Conservation (phyloP, 2,113 vertebrate genomes). For the Serinus canaria region DNA sequence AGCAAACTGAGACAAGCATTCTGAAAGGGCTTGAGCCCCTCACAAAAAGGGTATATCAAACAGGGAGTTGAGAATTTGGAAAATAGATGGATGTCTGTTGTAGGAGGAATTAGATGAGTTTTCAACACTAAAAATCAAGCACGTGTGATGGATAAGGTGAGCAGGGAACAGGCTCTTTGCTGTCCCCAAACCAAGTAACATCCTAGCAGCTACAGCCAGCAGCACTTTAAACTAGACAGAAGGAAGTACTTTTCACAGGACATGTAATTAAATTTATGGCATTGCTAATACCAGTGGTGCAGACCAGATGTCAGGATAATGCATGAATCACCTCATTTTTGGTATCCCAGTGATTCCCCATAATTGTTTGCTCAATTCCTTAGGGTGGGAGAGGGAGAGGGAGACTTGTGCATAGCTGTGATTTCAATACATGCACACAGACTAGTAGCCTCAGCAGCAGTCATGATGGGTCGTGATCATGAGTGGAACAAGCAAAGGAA, state of each 20-base stretch:
- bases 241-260: not conserved
- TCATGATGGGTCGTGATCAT: accelerated
- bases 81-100: not conserved
- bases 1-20: not conserved
- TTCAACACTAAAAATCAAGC: not conserved
- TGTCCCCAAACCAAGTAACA: not conserved
- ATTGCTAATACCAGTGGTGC: not conserved
- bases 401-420: not conserved
- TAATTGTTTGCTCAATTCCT: not conserved
- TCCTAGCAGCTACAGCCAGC: not conserved
- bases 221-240: not conserved
- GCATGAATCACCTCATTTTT: not conserved
- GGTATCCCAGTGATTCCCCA: not conserved
- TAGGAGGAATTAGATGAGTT: not conserved
- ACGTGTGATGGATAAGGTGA: not conserved
- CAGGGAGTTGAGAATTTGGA: not conserved
- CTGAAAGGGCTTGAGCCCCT: not conserved
- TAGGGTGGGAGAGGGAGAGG: not conserved
- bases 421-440: accelerated
- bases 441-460: not conserved
- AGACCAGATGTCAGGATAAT: not conserved
- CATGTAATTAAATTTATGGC: not conserved
- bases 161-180: not conserved
- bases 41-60: not conserved
- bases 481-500: not conserved